Conservation (phyloP, 1,140 invertebrate genomes). For the Samia ricini region DNA sequence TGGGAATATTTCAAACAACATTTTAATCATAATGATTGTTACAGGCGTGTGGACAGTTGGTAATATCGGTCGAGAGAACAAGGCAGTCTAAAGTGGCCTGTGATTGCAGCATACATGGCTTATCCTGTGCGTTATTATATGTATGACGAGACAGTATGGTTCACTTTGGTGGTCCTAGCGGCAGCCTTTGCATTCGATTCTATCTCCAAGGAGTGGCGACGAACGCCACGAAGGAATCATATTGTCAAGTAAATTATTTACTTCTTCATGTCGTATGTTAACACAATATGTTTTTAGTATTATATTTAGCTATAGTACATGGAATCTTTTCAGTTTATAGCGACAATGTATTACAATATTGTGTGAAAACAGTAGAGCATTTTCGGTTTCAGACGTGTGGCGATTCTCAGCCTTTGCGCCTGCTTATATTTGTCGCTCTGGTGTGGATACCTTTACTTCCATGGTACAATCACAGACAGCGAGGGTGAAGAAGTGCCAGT, state of each 20-base stretch:
- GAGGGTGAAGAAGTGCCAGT: slow-evolving; percentile 93
- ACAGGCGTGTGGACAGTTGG: slow-evolving; percentile 93
- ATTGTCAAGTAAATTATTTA: slow-evolving; percentile 45
- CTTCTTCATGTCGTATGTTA: not conserved
- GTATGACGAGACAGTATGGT: slow-evolving; percentile 83
- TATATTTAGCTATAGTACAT: too few relatives aligned
- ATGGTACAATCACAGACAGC: slow-evolving; percentile 90
- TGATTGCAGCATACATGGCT: slow-evolving; percentile 83
- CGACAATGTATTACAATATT: too few relatives aligned
- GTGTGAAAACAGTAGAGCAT: not conserved
- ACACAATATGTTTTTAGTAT: not conserved
- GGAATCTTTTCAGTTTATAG: not conserved
- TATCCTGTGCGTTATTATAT: slow-evolving; percentile 83
- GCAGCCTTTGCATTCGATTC: slow-evolving; percentile 84
- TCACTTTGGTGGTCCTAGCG: slow-evolving; percentile 81
- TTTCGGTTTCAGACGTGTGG: slow-evolving; percentile 61
- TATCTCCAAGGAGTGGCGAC: slow-evolving; percentile 87
- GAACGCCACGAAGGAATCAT: slow-evolving; percentile 78
- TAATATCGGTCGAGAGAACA: slow-evolving; percentile 91
- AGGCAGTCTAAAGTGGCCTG: slow-evolving; percentile 82
- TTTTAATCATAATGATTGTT: slow-evolving; percentile 1
- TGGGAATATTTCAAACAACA: too few relatives aligned
- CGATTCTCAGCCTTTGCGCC: slow-evolving; percentile 79
- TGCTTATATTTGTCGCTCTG: slow-evolving; percentile 86
- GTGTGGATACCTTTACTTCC: slow-evolving; percentile 92